phyloP scores from a whole-genome alignment of 35 echinoderm and acorn worm species.

The Amphiura filiformis region DNA sequence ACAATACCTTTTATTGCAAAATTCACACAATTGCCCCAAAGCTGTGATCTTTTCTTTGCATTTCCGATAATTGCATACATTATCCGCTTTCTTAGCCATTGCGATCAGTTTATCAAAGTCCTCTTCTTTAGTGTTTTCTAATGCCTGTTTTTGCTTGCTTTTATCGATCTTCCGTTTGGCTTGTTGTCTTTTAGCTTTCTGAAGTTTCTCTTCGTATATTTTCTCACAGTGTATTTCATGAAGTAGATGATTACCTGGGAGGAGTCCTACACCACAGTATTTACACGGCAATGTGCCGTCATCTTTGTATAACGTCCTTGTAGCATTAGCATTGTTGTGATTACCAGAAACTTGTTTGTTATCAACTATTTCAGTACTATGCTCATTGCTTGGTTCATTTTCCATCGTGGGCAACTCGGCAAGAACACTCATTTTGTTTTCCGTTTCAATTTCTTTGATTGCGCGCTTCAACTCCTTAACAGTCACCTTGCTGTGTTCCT shows the following conservation, averaged over 20 bases:
- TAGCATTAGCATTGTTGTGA: background rate
- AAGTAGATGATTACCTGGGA: conserved; percentile 61
- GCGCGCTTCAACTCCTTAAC: background rate
- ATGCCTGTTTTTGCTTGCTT: conserved; percentile 64
- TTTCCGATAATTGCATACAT: conserved; percentile 56
- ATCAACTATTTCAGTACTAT: background rate
- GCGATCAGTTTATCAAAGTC: conserved; percentile 81
- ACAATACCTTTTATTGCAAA: conserved; percentile 78
- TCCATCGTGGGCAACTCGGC: background rate
- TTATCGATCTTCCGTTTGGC: conserved; percentile 43
- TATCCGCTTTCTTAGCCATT: conserved; percentile 66
- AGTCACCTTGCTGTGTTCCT: conserved; percentile 2
- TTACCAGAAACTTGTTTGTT: background rate
- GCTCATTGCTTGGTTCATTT: background rate
- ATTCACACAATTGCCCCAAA: conserved; percentile 51
- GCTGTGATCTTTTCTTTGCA: conserved; percentile 68
- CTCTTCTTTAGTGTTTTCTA: conserved; percentile 54
- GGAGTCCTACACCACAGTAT: conserved; percentile 58
- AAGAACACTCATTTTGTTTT: conserved; percentile 42
- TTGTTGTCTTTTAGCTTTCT: background rate
- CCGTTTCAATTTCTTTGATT: conserved; percentile 21
- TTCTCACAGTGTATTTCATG: conserved; percentile 95
- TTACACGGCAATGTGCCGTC: conserved; percentile 32
- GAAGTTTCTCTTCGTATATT: conserved; percentile 40
- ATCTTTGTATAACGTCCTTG: background rate